Evolutionary conservation across 2,888 invertebrate species (phyloP), one percentile per base, ranked within the genome.

Genomic region (Liopterus haemorrhoidalis): DNA sequence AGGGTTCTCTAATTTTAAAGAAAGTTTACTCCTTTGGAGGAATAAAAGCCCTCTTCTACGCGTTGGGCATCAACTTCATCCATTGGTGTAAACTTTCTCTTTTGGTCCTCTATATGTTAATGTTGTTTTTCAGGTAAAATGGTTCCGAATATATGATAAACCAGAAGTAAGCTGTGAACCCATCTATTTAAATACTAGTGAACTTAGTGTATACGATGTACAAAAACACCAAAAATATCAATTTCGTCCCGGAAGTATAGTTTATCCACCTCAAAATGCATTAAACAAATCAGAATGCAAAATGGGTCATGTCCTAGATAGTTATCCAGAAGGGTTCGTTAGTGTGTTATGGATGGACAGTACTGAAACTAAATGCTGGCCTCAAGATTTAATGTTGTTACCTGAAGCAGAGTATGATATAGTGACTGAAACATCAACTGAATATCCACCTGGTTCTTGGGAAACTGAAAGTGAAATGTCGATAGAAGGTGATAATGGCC

Each of bases 211-310:
- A 3, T 96, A 95, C 66, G 95, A 96, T 68, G 71, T 95, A 39
- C 91, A 90, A 61, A 94, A 94, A 70, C 95, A 95, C 70, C 85
- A 90, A 0, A 92, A 92, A 66, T 94, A 90, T 70, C 87, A 88
- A 62, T 95, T 90, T 69, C 79, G 93, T 54, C 92, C 93, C 5
- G 93, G 93, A 14, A 88, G 89, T 8, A 84, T 90, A 59, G 93
- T 95, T 38, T 62, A 60, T 43, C 62, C 64, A 1, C 42, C 54
- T 3, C 57, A 59, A 49, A n/a, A n/a, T n/a, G n/a, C n/a, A n/a
- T n/a, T n/a, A n/a, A n/a, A n/a, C n/a, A 8, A 11, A 4, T 20
- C 18, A 2, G 57, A 59, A 2, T 57, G 62, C 25, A 63, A 62
- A 45, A 59, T 68, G 51, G 94, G 95, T 39, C 92, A 91, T 73